A percentile compares a stretch with the other conserved stretches of the same genome.
Conservation (phyloP, 2,113 vertebrate genomes). For the Syngnathus floridae region DNA sequence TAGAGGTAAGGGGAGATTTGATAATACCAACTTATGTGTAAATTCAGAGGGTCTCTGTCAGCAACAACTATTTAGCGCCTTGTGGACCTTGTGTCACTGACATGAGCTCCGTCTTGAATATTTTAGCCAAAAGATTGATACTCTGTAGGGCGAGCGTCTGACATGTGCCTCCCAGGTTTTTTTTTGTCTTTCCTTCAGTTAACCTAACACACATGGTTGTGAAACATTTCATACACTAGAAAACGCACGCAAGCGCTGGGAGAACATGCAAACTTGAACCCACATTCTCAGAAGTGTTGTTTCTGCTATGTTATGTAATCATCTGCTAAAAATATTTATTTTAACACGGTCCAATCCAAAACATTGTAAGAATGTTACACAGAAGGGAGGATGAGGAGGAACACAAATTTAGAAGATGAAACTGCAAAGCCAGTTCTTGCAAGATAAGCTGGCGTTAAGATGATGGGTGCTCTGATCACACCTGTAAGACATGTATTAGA, state of each 20-base stretch:
- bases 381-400: slow-evolving; percentile 4
- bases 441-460: slow-evolving; percentile 35
- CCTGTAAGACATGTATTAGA: slow-evolving; percentile 43
- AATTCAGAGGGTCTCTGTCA: slow-evolving; percentile 55
- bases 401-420: slow-evolving; percentile 12
- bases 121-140: slow-evolving; percentile 38
- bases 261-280: too few species aligned
- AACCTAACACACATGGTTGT: not conserved
- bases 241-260: not conserved
- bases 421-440: slow-evolving; percentile 26
- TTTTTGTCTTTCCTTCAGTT: not conserved
- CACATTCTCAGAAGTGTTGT: not conserved
- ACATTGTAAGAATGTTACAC: slow-evolving; percentile 19
- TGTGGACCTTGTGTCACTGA: not conserved
- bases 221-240: too few species aligned
- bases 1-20: slow-evolving; percentile 35
- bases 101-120: slow-evolving; percentile 24
- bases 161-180: slow-evolving; percentile 4
- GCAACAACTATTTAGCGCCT: slow-evolving; percentile 34
- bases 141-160: slow-evolving; percentile 30
- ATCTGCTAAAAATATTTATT: not conserved
- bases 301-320: not conserved
- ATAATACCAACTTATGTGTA: slow-evolving; percentile 28
- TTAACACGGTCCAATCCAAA: too few species aligned
- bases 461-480: slow-evolving; percentile 43